Conservation (phyloP, 2,113 vertebrate genomes). For the Muscicapa adusta region DNA sequence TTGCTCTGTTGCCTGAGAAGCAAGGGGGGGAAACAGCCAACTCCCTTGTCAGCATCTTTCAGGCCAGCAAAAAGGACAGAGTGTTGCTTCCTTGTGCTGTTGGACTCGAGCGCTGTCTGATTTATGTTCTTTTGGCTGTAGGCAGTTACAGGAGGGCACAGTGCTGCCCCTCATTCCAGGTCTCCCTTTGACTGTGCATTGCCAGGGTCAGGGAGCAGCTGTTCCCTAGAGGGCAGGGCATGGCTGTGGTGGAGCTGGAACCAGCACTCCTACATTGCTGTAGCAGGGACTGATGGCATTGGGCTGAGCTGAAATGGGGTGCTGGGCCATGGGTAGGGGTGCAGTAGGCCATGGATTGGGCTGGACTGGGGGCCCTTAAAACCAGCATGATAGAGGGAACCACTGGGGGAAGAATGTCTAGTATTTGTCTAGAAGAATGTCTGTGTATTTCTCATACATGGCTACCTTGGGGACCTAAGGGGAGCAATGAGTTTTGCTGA, state of each 20-base stretch:
- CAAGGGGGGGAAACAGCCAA: not conserved
- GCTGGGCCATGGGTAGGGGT: not conserved
- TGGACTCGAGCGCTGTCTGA: not conserved
- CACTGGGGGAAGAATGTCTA: not conserved
- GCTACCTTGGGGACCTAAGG: not conserved
- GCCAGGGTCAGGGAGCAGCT: not conserved
- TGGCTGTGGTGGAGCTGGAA: not conserved
- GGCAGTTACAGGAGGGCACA: not conserved
- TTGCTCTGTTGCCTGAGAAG: not conserved
- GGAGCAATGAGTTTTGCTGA: not conserved
- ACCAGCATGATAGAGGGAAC: not conserved
- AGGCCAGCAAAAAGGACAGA: constrained; percentile 6
- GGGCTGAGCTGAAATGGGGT: not conserved
- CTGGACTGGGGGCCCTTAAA: not conserved
- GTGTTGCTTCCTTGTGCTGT: not conserved
- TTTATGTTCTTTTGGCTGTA: not conserved
- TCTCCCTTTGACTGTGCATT: not conserved
- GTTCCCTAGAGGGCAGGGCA: not conserved
- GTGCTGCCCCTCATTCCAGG: not conserved
- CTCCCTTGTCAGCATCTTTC: constrained; percentile 13
- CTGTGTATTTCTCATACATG: not conserved
- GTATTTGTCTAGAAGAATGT: too few species aligned
- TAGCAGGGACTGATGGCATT: not conserved
- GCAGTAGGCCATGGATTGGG: not conserved
- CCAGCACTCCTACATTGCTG: not conserved